A percentile compares a stretch with the other conserved stretches of the same genome.
Evolutionary conservation across 1,140 invertebrate genomes (phyloP).

Genomic region (Leptopilina clavipes): DNA sequence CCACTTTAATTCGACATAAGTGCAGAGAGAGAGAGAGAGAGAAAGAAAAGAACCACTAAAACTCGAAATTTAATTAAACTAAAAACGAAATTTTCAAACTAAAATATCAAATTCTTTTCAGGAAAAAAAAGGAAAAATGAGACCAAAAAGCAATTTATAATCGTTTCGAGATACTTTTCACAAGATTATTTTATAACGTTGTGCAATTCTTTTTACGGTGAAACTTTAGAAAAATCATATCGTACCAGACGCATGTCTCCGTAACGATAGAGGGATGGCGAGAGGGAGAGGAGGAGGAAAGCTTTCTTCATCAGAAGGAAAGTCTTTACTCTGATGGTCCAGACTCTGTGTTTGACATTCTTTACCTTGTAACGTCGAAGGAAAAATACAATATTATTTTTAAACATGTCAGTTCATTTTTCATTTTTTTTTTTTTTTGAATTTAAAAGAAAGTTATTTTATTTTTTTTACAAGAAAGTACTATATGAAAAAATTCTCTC

Average conservation of each 20-base stretch:
- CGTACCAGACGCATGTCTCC: slow-evolving; percentile 10
- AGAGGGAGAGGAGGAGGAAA: not conserved
- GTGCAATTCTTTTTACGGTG: not conserved
- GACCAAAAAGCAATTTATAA: too few relatives aligned
- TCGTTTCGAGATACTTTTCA: not conserved
- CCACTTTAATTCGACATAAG: not conserved
- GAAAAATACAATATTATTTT: slow-evolving; percentile 17
- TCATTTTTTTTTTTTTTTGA: too few relatives aligned
- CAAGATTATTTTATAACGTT: not conserved
- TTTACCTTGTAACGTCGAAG: not conserved
- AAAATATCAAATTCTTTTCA: not conserved
- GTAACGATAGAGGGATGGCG: not conserved
- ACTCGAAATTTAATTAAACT: not conserved
- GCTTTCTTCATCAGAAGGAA: slow-evolving; percentile 9
- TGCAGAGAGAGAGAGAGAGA: not conserved
- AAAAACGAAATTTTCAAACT: not conserved
- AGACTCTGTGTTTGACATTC: slow-evolving; percentile 11
- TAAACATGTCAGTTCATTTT: not conserved
- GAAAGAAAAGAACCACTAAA: not conserved
- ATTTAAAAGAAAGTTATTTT: too few relatives aligned
- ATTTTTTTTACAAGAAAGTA: too few relatives aligned
- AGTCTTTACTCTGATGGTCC: not conserved
- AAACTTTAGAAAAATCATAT: slow-evolving; percentile 13
- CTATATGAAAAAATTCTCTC: too few relatives aligned
- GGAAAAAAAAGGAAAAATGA: too few relatives aligned